Conservation (phyloP, 2,888 invertebrate species). For the Eumacrocentrus americanus region DNA sequence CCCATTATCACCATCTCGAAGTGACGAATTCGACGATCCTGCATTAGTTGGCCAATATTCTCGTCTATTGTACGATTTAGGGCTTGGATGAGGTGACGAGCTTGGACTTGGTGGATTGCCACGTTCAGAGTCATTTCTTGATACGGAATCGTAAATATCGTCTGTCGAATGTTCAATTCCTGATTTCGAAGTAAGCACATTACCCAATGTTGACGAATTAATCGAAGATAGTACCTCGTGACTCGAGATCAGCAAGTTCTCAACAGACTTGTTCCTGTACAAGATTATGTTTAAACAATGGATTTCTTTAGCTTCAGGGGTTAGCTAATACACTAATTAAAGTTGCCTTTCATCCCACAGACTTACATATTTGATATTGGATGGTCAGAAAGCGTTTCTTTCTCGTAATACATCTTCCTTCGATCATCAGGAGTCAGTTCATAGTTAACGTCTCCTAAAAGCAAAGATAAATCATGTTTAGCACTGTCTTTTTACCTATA, state of each 20-base stretch:
- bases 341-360: too few species aligned
- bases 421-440: constrained; percentile 1
- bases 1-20: constrained; percentile 41
- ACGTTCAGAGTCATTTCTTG: constrained; percentile 41
- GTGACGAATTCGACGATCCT: constrained; percentile 37
- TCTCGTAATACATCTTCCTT: constrained; percentile 42
- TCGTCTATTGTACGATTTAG: constrained; percentile 49
- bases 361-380: constrained; percentile 47
- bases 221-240: constrained; percentile 73
- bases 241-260: constrained; percentile 70
- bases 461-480: neutral
- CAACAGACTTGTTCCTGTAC: constrained; percentile 70
- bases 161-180: constrained; percentile 56
- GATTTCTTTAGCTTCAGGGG: too few species aligned
- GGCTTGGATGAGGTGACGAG: constrained; percentile 64
- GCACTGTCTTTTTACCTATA: neutral
- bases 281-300: constrained; percentile 19
- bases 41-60: constrained; percentile 44
- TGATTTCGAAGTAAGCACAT: constrained; percentile 62
- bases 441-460: constrained; percentile 2
- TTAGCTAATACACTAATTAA: too few species aligned
- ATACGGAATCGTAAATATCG: constrained; percentile 60
- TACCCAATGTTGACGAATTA: constrained; percentile 66
- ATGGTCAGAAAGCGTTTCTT: constrained; percentile 44
- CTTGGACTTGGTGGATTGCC: constrained; percentile 63